A percentile compares a stretch with the other conserved stretches of the same genome.
phyloP scores from a whole-genome alignment of 2,113 vertebrate species.

The Mesembrinibis cayennensis region DNA sequence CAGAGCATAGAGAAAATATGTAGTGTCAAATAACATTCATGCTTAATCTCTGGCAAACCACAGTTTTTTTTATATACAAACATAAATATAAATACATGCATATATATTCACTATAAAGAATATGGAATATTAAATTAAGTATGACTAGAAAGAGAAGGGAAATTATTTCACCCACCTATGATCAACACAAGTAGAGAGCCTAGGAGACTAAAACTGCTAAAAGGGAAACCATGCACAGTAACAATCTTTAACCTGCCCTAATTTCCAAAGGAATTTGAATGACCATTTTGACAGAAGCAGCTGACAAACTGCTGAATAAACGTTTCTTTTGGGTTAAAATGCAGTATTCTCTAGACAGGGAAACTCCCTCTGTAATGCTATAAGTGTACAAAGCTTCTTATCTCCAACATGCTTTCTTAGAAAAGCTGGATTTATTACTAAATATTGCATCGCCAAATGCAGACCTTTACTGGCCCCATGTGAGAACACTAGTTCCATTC shows the following conservation, averaged over 20 bases:
- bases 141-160: not conserved
- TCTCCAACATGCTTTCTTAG: not conserved
- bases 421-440: not conserved
- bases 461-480: not conserved
- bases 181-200: not conserved
- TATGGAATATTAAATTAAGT: not conserved
- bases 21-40: not conserved
- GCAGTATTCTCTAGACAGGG: not conserved
- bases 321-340: not conserved
- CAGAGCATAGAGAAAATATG: not conserved
- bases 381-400: not conserved
- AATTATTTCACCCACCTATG: not conserved
- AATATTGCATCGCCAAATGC: not conserved
- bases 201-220: not conserved
- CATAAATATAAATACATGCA: not conserved
- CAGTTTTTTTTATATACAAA: not conserved
- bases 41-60: not conserved
- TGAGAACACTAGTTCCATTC: constrained; percentile 48
- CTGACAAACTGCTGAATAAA: not conserved
- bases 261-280: not conserved
- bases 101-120: not conserved
- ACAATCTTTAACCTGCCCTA: not conserved
- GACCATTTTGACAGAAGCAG: not conserved
- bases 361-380: not conserved
- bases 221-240: not conserved